Evolutionary conservation across 2,113 vertebrate species (phyloP).

Genomic region (Mobula birostris): DNA sequence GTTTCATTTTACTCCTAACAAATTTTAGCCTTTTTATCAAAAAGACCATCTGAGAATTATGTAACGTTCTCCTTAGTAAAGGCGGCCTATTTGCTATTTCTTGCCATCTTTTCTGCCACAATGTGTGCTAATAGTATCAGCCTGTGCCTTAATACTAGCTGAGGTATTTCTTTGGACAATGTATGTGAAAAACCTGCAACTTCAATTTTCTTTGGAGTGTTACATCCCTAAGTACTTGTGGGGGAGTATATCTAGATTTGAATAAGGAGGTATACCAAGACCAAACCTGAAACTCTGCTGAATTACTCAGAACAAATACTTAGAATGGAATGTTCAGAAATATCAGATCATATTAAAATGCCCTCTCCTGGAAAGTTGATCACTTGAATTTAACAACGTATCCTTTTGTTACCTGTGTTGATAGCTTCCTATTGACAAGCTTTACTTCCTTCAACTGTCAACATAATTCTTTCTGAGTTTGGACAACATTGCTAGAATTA

Average conservation of each 20-base stretch:
- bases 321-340: not conserved
- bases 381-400: not conserved
- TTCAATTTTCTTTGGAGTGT: not conserved
- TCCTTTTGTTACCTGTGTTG: not conserved
- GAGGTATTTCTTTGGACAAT: not conserved
- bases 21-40: not conserved
- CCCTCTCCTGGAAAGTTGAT: not conserved
- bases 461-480: not conserved
- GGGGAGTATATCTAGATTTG: not conserved
- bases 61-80: not conserved
- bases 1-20: not conserved
- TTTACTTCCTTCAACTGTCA: not conserved
- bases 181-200: not conserved
- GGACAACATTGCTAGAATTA: not conserved
- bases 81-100: not conserved
- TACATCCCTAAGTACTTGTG: not conserved
- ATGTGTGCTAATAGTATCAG: not conserved
- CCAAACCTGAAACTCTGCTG: not conserved
- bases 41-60: not conserved
- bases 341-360: not conserved
- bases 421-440: not conserved
- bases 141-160: not conserved
- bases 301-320: not conserved
- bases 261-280: not conserved
- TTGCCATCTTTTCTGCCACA: not conserved